Conservation (phyloP, 2,113 vertebrate genomes). For the Narcine bancroftii region DNA sequence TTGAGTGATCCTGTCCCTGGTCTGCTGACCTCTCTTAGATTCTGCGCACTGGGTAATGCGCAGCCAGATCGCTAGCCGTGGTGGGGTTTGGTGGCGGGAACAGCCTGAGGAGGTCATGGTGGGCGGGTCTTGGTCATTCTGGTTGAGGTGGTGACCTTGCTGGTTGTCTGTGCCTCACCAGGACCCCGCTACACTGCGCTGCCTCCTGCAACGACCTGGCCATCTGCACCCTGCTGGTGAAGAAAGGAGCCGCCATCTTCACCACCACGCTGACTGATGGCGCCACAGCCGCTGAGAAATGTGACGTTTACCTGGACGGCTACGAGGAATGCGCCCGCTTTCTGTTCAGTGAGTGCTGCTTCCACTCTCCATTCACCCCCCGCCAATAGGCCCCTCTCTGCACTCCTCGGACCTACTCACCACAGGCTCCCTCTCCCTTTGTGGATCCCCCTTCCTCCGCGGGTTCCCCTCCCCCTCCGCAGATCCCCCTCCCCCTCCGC, state of each 20-base stretch:
- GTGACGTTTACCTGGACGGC: constrained; percentile 70
- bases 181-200: constrained; percentile 80
- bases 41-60: no score
- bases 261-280: constrained; percentile 73
- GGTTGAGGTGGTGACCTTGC: neutral
- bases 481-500: no score
- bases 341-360: constrained; percentile 59
- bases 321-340: constrained; percentile 72
- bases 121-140: neutral
- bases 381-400: no score
- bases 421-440: no score
- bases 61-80: neutral
- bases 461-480: no score
- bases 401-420: no score
- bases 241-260: constrained; percentile 72
- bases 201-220: constrained; percentile 78
- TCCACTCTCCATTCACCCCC: neutral
- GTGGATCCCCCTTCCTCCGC: no score
- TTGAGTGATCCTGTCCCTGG: neutral
- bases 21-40: no score
- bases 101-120: no score
- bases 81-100: neutral
- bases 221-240: constrained; percentile 73
- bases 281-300: constrained; percentile 73
- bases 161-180: constrained; percentile 38